Evolutionary conservation across 2,113 vertebrate genomes (phyloP).

Genomic region (Pterocles burchelli): DNA sequence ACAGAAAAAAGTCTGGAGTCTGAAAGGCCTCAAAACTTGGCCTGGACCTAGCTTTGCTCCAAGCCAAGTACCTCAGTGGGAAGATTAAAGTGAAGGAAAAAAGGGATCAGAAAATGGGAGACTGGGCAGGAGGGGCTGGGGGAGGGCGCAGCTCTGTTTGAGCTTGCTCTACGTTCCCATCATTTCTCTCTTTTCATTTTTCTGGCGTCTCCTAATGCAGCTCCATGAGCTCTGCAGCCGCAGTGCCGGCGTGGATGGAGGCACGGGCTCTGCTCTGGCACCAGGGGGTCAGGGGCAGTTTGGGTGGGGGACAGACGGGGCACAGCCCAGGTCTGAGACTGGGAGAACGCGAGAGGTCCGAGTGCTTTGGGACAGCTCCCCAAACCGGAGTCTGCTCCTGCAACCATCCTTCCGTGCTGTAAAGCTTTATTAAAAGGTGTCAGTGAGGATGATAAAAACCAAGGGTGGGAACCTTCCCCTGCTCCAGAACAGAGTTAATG

Average conservation of each 20-base stretch:
- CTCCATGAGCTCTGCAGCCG: accelerated
- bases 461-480: not conserved
- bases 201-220: not conserved
- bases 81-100: slow-evolving; percentile 28
- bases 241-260: accelerated
- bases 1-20: slow-evolving; percentile 40
- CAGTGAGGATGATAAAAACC: not conserved
- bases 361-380: not conserved
- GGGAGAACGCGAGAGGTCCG: not conserved
- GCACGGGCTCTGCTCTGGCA: not conserved
- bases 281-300: accelerated
- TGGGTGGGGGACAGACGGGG: not conserved
- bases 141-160: not conserved
- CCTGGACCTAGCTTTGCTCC: not conserved
- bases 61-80: slow-evolving; percentile 27
- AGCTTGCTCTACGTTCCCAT: not conserved
- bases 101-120: slow-evolving; percentile 4
- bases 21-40: slow-evolving; percentile 58
- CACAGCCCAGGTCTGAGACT: accelerated
- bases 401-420: not conserved
- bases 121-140: not conserved
- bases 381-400: not conserved
- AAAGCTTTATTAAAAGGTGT: not conserved
- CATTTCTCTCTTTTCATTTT: not conserved
- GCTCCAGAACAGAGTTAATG: not conserved